Percentiles rank a stretch among this genome's conserved stretches.
These are phyloP conservation scores for Myiagra hebetior DNA, from an alignment of 2,113 vertebrate species.

Conservation along the genomic window DNA sequence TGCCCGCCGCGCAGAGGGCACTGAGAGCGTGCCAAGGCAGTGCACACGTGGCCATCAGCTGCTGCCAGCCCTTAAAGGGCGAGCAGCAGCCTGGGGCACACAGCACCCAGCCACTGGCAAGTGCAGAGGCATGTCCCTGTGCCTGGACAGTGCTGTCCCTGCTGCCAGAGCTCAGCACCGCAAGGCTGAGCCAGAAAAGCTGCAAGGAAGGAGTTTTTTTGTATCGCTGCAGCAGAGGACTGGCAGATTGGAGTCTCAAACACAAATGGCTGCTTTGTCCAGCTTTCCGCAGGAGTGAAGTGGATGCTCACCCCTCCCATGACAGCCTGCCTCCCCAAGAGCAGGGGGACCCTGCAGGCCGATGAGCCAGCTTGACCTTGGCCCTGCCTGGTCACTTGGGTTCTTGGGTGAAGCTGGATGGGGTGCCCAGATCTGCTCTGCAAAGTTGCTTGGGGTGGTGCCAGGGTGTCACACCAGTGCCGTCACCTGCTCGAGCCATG, in stretches of 20 bases:
- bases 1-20: constrained; percentile 12
- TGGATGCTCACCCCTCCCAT: fast-evolving
- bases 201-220: not conserved
- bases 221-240: not conserved
- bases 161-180: not conserved
- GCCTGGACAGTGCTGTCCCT: not conserved
- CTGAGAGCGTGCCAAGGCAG: not conserved
- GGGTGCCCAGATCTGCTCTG: not conserved
- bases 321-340: not conserved
- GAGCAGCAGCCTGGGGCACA: not conserved
- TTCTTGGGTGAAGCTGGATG: not conserved
- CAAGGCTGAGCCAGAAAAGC: not conserved
- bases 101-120: not conserved
- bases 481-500: fast-evolving
- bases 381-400: not conserved
- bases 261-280: not conserved
- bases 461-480: not conserved
- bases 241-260: not conserved
- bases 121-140: not conserved
- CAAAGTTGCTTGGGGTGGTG: not conserved
- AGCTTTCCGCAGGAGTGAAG: not conserved
- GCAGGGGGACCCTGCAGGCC: not conserved
- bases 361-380: not conserved
- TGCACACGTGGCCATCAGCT: constrained; percentile 51
- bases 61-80: constrained; percentile 50